These are phyloP conservation scores for Hycleus phaleratus DNA, from an alignment of 1,140 invertebrate species.

Conservation along the genomic window DNA sequence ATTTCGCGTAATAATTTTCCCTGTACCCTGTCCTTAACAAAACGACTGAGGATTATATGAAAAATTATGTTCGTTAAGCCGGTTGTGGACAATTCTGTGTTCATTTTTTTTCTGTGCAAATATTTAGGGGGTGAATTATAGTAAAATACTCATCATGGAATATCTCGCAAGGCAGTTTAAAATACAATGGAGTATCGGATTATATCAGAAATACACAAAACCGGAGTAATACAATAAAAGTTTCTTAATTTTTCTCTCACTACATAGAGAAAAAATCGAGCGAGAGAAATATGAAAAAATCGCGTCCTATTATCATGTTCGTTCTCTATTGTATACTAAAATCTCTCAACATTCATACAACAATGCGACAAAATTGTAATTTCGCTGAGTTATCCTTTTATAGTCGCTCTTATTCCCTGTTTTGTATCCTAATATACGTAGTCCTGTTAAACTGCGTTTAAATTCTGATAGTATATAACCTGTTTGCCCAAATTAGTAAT, in stretches of 20 bases:
- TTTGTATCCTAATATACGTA: background rate
- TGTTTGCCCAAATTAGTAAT: conserved; percentile 7
- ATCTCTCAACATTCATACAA: background rate
- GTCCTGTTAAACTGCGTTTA: conserved; percentile 1
- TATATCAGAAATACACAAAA: background rate
- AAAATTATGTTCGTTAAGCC: conserved; percentile 1
- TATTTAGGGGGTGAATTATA: background rate
- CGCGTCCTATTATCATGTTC: background rate
- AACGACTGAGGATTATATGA: background rate
- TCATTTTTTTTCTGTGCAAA: background rate
- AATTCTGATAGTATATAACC: conserved; percentile 5
- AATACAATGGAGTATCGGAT: conserved; percentile 4
- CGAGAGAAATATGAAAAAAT: too few relatives aligned
- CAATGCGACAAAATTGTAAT: background rate
- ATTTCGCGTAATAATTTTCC: too few relatives aligned
- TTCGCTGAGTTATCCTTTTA: background rate
- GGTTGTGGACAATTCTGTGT: background rate
- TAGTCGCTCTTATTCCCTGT: background rate
- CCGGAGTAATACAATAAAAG: background rate
- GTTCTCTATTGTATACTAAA: background rate
- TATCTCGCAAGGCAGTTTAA: background rate
- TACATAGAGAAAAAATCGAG: too few relatives aligned
- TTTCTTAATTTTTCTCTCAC: background rate
- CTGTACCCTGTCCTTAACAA: too few relatives aligned
- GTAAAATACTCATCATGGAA: background rate